Conservation (phyloP, 2,113 vertebrate species). For the Fregetta grallaria region DNA sequence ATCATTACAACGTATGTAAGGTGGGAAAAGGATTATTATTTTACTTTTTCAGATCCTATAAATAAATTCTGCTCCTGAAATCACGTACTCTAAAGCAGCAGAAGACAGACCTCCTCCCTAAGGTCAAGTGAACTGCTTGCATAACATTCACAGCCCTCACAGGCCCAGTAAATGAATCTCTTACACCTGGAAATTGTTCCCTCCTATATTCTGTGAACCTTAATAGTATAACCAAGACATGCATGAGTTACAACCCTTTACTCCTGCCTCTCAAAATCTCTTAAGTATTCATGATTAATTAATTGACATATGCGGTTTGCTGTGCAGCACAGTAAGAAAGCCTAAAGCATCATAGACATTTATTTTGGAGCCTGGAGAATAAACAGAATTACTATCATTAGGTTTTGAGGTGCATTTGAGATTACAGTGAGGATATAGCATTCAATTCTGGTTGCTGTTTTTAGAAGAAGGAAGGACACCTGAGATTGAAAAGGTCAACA, state of each 20-base stretch:
- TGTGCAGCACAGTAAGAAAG: background rate
- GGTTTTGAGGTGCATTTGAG: conserved; percentile 2
- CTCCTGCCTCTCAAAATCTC: background rate
- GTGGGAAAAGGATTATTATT: background rate
- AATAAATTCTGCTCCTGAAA: background rate
- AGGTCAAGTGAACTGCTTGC: background rate
- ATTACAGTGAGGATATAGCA: background rate
- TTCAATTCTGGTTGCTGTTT: conserved; percentile 40
- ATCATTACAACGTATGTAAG: background rate
- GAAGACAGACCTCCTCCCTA: background rate
- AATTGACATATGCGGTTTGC: background rate
- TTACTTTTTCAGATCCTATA: background rate
- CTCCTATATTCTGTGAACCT: background rate
- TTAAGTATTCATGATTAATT: background rate
- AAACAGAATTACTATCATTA: conserved; percentile 6
- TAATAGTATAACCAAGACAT: background rate
- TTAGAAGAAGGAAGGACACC: conserved; percentile 55
- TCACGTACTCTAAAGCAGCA: background rate
- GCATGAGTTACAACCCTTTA: background rate
- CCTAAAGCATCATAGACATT: background rate
- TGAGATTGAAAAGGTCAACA: conserved; percentile 77
- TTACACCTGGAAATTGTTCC: background rate
- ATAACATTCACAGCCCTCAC: background rate
- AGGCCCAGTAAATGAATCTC: background rate
- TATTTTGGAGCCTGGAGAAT: conserved; percentile 1